Evolutionary conservation across 37 sponge, comb jelly and placozoan genomes (phyloP), one percentile per base, ranked within the genome.

Genomic region (Eunapius fragilis): DNA sequence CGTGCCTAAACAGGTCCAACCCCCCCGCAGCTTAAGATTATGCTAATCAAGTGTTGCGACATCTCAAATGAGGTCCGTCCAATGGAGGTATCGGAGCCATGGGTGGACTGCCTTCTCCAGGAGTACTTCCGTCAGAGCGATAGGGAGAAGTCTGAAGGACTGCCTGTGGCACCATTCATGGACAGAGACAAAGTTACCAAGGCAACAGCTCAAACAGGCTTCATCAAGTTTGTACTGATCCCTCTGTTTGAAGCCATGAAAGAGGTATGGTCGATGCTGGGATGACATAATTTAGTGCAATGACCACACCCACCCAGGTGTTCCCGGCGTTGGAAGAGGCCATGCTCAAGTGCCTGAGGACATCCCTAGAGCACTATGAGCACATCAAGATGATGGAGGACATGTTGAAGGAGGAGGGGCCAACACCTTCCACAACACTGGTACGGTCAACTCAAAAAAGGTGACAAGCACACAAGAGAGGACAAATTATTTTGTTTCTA

Each of bases 141-240:
- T 85, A 25, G 91, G 17, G 96, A 96, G 85, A 96, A 96, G 88
- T 68, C 71, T 22, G 89, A 93, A 48, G 96, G 96, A 24, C 82
- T 96, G 12, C 96, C 96, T 9, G 96, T 96, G 4, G 86, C 91
- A 28, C 94, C 96, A n/a, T 88, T 93, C 75, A 96, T 96, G 96
- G 96, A 96, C 82, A 77, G 96, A 67, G 96, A 96, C 75, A 96
- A 90, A 45, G 93, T 96, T 26, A 90, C 94, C 7, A 96, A 96
- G 81, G 85, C 94, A 11, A 76, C 87, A 19, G 89, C 91, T 84
- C 96, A 96, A 70, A 90, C 88, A 49, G 96, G 96, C 28, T 96
- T 96, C 91, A 96, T 96, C 80, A 87, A 85, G 68, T 90, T 84
- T 70, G 89, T 96, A 23, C 87, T 96, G 1, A 82, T 96, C 24